These are phyloP conservation scores for Eubasilissa regina DNA, from an alignment of 1,140 invertebrate genomes.

Conservation along the genomic window DNA sequence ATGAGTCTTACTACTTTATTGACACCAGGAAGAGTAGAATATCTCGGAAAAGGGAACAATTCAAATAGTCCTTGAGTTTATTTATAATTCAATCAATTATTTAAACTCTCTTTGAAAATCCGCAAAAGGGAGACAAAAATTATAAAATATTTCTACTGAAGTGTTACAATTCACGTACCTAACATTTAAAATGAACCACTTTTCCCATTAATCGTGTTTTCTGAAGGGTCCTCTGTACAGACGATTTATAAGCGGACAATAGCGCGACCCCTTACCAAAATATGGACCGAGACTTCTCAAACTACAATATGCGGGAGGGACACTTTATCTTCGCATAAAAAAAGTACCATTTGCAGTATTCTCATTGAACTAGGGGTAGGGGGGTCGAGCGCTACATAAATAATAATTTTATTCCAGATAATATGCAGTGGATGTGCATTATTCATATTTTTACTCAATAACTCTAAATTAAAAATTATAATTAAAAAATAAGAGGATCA, in stretches of 20 bases:
- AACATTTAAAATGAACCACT: constrained; percentile 41
- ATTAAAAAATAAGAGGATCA: no score
- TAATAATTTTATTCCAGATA: no score
- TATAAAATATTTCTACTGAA: constrained; percentile 22
- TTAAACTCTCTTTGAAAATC: neutral
- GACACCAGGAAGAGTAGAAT: no score
- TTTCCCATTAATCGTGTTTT: constrained; percentile 32
- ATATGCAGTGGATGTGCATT: no score
- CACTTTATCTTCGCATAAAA: neutral
- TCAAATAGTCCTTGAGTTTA: no score
- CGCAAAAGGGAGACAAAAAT: neutral
- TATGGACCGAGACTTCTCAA: neutral
- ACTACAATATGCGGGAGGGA: neutral
- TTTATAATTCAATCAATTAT: no score
- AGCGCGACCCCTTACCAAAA: constrained; percentile 20
- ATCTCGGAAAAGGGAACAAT: no score
- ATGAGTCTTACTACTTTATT: no score
- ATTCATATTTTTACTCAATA: no score
- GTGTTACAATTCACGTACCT: constrained; percentile 20
- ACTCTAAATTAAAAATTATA: no score
- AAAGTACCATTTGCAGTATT: neutral
- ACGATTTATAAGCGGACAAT: constrained; percentile 44
- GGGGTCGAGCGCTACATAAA: no score
- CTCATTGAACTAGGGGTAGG: no score
- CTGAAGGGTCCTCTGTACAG: constrained; percentile 29